phyloP scores from a whole-genome alignment of 2,888 invertebrate species.

The Tetheella fluctuosa region DNA sequence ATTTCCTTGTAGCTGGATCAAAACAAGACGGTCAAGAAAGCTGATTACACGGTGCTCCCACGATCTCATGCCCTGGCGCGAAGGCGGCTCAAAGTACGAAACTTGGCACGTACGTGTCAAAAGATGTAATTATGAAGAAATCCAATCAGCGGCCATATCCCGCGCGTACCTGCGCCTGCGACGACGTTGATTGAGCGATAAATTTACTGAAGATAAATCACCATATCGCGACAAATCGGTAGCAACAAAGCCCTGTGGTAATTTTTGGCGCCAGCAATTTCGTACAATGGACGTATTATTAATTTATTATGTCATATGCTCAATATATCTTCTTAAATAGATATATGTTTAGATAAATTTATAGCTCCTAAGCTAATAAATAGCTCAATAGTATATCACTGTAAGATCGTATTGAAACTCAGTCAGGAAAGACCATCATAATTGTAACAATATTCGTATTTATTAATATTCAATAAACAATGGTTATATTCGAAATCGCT shows the following conservation, averaged over 20 bases:
- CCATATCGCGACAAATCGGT: slow-evolving; percentile 76
- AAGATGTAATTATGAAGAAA: slow-evolving; percentile 84
- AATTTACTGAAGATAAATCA: slow-evolving; percentile 79
- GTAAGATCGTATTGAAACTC: background rate
- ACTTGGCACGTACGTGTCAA: slow-evolving; percentile 83
- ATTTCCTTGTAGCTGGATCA: slow-evolving; percentile 65
- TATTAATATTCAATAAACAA: slow-evolving; percentile 53
- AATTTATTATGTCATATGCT: background rate
- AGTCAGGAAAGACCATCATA: slow-evolving; percentile 32
- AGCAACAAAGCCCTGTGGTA: slow-evolving; percentile 56
- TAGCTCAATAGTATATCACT: background rate
- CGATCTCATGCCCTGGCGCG: slow-evolving; percentile 77
- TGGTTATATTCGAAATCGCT: slow-evolving; percentile 56
- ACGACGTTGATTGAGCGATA: slow-evolving; percentile 79
- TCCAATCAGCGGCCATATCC: slow-evolving; percentile 71
- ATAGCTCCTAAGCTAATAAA: background rate
- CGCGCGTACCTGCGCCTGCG: slow-evolving; percentile 66
- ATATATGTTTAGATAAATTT: background rate
- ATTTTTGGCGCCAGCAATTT: slow-evolving; percentile 40
- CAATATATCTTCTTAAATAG: background rate
- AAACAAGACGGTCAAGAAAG: slow-evolving; percentile 79
- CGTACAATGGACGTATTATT: background rate
- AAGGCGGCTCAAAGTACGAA: slow-evolving; percentile 69
- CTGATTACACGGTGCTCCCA: slow-evolving; percentile 83
- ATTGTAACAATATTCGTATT: slow-evolving; percentile 42